Evolutionary conservation across 2,888 invertebrate species (phyloP).

Genomic region (Aphrophora alni): DNA sequence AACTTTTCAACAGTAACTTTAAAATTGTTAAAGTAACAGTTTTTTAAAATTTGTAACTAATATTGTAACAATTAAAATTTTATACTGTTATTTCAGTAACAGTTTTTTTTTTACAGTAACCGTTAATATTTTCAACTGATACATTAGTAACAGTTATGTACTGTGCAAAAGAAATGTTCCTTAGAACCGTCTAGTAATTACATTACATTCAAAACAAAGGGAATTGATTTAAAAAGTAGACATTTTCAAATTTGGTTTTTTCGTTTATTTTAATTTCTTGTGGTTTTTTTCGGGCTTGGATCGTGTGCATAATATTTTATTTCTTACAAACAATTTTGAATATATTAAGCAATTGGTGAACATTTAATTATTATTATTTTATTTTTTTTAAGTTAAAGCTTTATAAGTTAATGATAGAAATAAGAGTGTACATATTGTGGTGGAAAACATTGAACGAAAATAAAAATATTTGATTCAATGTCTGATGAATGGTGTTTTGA

Average conservation of each 20-base stretch:
- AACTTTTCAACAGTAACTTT: too few relatives aligned
- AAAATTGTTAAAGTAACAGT: too few relatives aligned
- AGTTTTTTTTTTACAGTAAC: too few relatives aligned
- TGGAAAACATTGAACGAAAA: too few relatives aligned
- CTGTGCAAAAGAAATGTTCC: background rate
- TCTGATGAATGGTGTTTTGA: background rate
- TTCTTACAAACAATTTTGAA: too few relatives aligned
- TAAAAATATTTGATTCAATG: background rate
- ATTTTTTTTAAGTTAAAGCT: background rate
- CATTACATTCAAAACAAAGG: background rate
- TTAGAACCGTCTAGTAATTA: background rate
- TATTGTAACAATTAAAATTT: too few relatives aligned
- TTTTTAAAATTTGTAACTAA: too few relatives aligned
- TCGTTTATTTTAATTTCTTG: slow-evolving; percentile 7
- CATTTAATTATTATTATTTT: background rate
- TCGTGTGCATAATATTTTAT: background rate
- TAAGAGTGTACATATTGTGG: background rate
- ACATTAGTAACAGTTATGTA: background rate
- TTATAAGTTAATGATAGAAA: background rate
- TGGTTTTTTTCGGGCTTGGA: background rate
- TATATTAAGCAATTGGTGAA: slow-evolving; percentile 35
- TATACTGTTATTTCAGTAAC: too few relatives aligned
- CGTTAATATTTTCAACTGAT: too few relatives aligned
- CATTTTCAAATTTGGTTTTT: too few relatives aligned
- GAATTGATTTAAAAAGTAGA: background rate